Conservation (phyloP, 2,888 invertebrate species). For the Philhelius pedissequus region DNA sequence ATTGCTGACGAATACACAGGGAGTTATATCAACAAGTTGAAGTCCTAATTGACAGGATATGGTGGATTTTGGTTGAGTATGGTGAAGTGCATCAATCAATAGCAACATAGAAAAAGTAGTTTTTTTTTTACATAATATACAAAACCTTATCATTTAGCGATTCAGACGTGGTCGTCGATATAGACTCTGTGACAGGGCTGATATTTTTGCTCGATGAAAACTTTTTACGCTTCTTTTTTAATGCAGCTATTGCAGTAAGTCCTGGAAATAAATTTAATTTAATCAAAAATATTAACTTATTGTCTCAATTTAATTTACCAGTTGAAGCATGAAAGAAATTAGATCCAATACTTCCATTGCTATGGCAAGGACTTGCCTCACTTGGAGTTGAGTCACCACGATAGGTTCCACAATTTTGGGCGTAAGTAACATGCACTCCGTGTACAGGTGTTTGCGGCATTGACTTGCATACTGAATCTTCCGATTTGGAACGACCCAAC, state of each 20-base stretch:
- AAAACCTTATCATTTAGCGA: conserved; percentile 76
- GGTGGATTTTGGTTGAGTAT: conserved; percentile 56
- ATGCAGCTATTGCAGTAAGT: conserved; percentile 83
- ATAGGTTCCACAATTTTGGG: conserved; percentile 73
- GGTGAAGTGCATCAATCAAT: conserved; percentile 63
- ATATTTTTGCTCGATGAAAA: conserved; percentile 89
- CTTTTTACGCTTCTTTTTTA: conserved; percentile 90
- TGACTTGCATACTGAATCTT: conserved; percentile 87
- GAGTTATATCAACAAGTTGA: conserved; percentile 42
- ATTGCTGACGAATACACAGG: conserved; percentile 40
- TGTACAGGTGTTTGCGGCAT: conserved; percentile 83
- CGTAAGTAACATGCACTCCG: conserved; percentile 81
- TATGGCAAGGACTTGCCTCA: conserved; percentile 54
- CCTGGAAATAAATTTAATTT: conserved; percentile 69
- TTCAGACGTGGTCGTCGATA: conserved; percentile 71
- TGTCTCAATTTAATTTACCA: conserved; percentile 68
- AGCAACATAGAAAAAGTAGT: conserved; percentile 43
- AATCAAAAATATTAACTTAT: background rate
- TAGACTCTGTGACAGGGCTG: conserved; percentile 80
- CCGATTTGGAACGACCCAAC: conserved; percentile 89
- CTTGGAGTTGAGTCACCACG: conserved; percentile 58
- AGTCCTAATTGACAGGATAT: conserved; percentile 59
- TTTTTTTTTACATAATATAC: conserved; percentile 70
- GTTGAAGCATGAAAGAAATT: conserved; percentile 76
- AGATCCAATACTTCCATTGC: conserved; percentile 56